A percentile compares a stretch with the other conserved stretches of the same genome.
Conservation (phyloP, 2,797 vertebrate species). For the Vespertilio murinus region DNA sequence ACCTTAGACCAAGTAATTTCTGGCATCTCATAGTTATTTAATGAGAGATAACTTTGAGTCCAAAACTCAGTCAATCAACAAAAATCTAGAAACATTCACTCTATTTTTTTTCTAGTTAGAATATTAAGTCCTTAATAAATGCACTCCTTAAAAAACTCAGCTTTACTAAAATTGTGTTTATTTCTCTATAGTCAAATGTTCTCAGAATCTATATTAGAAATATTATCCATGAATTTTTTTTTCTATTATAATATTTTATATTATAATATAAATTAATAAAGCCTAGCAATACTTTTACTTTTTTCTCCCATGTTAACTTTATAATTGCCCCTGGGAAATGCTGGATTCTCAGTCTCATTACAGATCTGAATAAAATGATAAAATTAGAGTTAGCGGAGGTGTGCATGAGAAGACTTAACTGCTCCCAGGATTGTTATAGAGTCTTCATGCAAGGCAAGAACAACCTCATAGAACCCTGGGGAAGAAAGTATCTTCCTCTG, state of each 20-base stretch:
- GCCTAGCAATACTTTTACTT: background rate
- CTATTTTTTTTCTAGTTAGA: background rate
- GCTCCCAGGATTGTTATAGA: background rate
- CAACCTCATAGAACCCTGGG: background rate
- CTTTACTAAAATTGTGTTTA: background rate
- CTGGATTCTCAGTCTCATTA: background rate
- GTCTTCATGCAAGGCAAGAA: background rate
- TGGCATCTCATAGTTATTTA: background rate
- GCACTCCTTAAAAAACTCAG: background rate
- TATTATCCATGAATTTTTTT: background rate
- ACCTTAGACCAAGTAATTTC: background rate
- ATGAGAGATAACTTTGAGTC: background rate
- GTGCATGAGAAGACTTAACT: background rate
- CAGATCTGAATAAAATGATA: constrained; percentile 12
- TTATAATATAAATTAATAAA: constrained; percentile 16
- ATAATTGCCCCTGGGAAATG: constrained; percentile 3
- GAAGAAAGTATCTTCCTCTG: background rate
- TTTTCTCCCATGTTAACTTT: background rate
- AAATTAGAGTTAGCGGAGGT: background rate
- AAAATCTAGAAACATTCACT: background rate
- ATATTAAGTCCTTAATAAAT: background rate
- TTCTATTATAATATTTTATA: no score
- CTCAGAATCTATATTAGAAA: background rate
- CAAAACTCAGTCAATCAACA: background rate
- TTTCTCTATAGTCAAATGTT: background rate